These are phyloP conservation scores for Vireo griseus DNA, from an alignment of 2,797 vertebrate species.

Conservation along the genomic window DNA sequence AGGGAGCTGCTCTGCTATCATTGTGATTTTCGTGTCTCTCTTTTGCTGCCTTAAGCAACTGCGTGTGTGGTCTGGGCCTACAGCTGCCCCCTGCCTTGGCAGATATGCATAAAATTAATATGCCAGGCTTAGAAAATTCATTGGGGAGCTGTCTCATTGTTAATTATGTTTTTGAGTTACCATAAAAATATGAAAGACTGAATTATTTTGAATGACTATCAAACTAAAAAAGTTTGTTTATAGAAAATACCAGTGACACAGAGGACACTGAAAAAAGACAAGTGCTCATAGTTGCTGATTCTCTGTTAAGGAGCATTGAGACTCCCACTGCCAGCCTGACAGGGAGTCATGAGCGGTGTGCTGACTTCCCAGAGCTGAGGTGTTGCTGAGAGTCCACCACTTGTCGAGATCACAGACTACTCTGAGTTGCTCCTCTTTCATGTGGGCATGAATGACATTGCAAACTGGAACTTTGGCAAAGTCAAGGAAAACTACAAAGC, in stretches of 20 bases:
- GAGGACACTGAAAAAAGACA: neutral
- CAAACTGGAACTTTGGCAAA: neutral
- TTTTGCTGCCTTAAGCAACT: neutral
- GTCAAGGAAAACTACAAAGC: neutral
- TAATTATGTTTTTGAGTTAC: neutral
- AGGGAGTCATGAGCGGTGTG: neutral
- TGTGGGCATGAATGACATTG: too few relatives aligned
- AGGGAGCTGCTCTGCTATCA: neutral
- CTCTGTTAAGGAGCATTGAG: neutral
- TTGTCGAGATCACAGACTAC: neutral
- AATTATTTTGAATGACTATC: neutral
- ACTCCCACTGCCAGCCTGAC: accelerated
- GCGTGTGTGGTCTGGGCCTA: neutral
- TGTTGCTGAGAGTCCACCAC: neutral
- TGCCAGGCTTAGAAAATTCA: neutral
- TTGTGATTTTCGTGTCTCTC: neutral
- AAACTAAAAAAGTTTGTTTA: neutral
- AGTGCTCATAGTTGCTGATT: neutral
- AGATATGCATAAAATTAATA: neutral
- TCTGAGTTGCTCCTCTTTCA: neutral
- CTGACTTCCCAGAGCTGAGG: neutral
- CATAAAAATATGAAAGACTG: neutral
- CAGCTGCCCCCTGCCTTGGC: neutral
- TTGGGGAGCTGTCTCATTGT: neutral
- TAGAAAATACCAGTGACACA: neutral